Percentiles rank a stretch among this genome's conserved stretches.
These are phyloP conservation scores for Fregetta grallaria DNA, from an alignment of 2,113 vertebrate genomes.

Conservation along the genomic window DNA sequence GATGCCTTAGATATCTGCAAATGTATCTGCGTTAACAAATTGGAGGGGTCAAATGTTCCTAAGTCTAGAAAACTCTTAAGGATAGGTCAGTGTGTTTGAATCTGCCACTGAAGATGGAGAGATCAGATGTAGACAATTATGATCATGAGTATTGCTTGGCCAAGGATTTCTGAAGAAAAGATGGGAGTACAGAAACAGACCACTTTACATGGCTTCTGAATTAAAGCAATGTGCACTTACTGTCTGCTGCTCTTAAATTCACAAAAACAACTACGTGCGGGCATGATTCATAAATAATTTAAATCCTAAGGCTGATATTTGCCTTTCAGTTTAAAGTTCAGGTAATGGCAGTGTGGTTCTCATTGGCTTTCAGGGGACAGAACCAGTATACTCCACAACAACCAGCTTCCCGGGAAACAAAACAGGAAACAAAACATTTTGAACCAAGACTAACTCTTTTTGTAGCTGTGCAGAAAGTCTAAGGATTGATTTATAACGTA, in stretches of 20 bases:
- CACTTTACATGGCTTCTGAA: not conserved
- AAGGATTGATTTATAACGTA: not conserved
- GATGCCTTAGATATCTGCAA: not conserved
- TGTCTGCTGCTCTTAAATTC: not conserved
- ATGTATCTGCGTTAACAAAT: fast-evolving
- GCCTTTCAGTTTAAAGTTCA: not conserved
- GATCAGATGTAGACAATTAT: fast-evolving
- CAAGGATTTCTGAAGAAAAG: not conserved
- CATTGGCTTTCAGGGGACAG: not conserved
- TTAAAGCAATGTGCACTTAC: not conserved
- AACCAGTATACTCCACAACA: not conserved
- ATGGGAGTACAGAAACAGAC: too few relatives aligned
- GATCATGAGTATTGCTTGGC: not conserved
- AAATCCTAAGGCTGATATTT: not conserved
- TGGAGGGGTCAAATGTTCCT: not conserved
- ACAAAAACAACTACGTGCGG: fast-evolving
- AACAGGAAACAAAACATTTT: not conserved
- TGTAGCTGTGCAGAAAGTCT: not conserved
- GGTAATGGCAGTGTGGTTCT: not conserved
- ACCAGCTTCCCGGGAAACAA: not conserved
- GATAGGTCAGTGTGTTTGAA: not conserved
- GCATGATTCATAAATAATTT: too few relatives aligned
- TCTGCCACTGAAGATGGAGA: not conserved
- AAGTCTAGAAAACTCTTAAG: not conserved
- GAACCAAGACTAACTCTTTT: not conserved